Evolutionary conservation across 30 jellyfish, hydroid and myxozoan genomes (phyloP).

Genomic region (Cassiopea xamachana): DNA sequence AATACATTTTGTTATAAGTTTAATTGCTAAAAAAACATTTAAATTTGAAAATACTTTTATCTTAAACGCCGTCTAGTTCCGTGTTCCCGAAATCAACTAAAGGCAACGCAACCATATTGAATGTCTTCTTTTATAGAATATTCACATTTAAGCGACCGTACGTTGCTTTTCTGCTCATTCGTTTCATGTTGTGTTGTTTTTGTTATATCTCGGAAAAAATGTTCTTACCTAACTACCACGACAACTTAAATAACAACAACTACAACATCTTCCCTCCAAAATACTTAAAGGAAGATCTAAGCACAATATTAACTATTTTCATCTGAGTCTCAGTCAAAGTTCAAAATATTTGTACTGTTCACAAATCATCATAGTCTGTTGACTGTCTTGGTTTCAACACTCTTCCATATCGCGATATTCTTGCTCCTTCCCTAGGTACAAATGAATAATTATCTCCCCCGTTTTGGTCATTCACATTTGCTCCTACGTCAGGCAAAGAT

Average conservation of each 20-base stretch:
- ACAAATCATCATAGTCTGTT: conserved; percentile 15
- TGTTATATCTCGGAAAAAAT: background rate
- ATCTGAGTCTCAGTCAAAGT: background rate
- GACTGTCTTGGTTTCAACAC: conserved; percentile 3
- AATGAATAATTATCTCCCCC: conserved; percentile 4
- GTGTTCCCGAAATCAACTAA: no score
- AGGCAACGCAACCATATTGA: no score
- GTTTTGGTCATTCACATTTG: conserved; percentile 16
- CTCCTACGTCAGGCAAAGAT: conserved; percentile 26
- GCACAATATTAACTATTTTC: background rate
- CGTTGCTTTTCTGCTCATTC: no score
- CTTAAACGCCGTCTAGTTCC: no score
- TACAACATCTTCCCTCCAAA: background rate
- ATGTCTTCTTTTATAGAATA: no score
- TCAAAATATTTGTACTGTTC: background rate
- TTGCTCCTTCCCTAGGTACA: conserved; percentile 2
- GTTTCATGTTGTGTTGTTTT: background rate
- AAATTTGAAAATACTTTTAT: no score
- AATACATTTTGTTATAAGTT: no score
- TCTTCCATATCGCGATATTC: conserved; percentile 29
- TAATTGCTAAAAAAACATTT: no score
- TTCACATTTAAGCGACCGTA: no score
- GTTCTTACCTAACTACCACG: background rate
- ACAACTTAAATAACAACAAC: background rate
- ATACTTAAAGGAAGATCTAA: background rate